These are phyloP conservation scores for Ferdinandea cuprea DNA, from an alignment of 2,888 invertebrate genomes.

Conservation along the genomic window DNA sequence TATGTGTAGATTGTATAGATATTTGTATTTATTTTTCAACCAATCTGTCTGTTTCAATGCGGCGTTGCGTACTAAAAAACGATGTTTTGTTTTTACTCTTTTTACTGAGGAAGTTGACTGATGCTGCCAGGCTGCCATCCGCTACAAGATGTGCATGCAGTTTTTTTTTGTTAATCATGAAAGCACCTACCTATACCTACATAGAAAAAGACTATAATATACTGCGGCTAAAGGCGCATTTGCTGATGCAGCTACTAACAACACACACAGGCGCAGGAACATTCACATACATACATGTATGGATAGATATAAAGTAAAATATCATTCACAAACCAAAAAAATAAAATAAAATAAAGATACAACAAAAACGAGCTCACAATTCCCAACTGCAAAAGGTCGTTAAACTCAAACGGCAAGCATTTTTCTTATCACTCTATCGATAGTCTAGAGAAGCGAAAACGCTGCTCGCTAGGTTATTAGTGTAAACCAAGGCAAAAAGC, in stretches of 20 bases:
- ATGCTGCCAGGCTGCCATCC: too few species aligned
- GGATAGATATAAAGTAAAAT: neutral
- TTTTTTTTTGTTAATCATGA: neutral
- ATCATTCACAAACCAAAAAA: constrained; percentile 15
- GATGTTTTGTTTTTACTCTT: constrained; percentile 16
- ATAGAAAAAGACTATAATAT: too few species aligned
- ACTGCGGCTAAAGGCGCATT: too few species aligned
- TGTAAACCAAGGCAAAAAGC: constrained; percentile 35
- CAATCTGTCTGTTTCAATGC: constrained; percentile 33
- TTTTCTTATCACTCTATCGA: constrained; percentile 69
- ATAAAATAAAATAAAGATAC: too few species aligned
- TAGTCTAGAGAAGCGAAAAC: constrained; percentile 72
- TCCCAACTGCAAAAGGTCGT: constrained; percentile 48
- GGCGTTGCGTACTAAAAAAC: neutral
- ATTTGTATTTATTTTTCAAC: constrained; percentile 11
- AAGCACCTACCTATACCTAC: too few species aligned
- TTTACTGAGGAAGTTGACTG: constrained; percentile 1
- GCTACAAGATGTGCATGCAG: neutral
- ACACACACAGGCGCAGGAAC: neutral
- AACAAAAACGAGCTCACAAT: constrained; percentile 6
- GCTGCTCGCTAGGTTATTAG: constrained; percentile 52
- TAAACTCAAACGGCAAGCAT: constrained; percentile 59
- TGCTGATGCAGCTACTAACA: neutral
- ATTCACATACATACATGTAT: neutral
- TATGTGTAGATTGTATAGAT: constrained; percentile 9